Evolutionary conservation across 2,797 vertebrate genomes (phyloP), one percentile per base, ranked within the genome.

Genomic region (Peromyscus aztecus): DNA sequence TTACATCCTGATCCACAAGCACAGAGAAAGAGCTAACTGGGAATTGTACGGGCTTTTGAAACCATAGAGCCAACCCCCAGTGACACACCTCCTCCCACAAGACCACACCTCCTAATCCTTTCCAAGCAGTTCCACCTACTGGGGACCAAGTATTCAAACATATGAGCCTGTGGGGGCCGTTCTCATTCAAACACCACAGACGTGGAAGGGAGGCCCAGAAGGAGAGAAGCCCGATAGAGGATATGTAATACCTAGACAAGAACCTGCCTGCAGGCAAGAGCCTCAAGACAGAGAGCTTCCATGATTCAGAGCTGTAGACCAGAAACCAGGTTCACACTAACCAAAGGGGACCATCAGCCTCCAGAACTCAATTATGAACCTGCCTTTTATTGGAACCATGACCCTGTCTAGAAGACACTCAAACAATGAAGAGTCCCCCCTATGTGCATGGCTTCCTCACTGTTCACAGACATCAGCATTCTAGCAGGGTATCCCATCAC

Each of bases 291-390:
- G 61, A 3, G 31, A n/a, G 40, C 46, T 46, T 43, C 67, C 1
- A 24, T 17, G 2, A 9, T n/a, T 5, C 65, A 52, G 0, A 3
- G 1, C n/a, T 40, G 10, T 8, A 21, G n/a, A 40, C 8, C 12
- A 57, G 13, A 37, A 16, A 31, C 0, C 1, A 52, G 31, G 8
- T 43, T 37, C 1, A 16, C 6, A 27, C 40, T 31, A 31, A 46
- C 16, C 43, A 71, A 23, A n/a, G 34, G 61, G 10, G 34, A 16
- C 21, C n/a, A 23, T 65, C 12, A 4, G 2, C 57, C 11, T 11
- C 37, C 31, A 69, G 37, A 6, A 71, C 4, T 37, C n/a, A 57
- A 7, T 23, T 59, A 4, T 16, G 34, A 11, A 13, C n/a, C 37
- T 10, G n/a, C 4, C 5, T 0, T 2, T 80, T 21, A 67, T 17